Evolutionary conservation across 1,140 invertebrate species (phyloP), one percentile per base, ranked within the genome.

Genomic region (Eumeta japonica): DNA sequence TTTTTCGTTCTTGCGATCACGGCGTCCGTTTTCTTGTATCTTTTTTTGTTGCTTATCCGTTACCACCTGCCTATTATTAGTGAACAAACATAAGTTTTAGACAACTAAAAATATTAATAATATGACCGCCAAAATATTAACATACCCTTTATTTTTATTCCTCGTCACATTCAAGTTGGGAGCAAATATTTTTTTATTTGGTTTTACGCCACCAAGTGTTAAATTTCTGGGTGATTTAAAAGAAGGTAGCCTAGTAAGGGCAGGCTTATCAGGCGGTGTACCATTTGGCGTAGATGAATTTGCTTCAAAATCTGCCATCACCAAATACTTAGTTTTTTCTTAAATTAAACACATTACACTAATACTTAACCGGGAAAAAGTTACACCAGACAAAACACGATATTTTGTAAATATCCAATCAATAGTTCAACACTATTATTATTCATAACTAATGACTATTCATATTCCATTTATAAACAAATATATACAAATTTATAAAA

Each of bases 191-290:
- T 76, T 76, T 52, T 74, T 77, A 39, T 64, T 62, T 3, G 60
- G 57, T 50, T 75, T 75, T 16, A 50, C 52, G 16, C 55, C 60
- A 19, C 78, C 78, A 1, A 81, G 51, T 0, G 76, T 75, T 5
- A 81, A 55, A 42, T 81, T 79, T 33, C 79, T 55, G 0, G 78
- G 75, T 12, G 76, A 58, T 34, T 78, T 79, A 28, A 78, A 63
- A 1, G 76, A n/a, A n/a, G n/a, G n/a, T n/a, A n/a, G n/a, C n/a
- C n/a, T n/a, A n/a, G n/a, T n/a, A n/a, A 75, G 10, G 74, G 53
- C 24, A 78, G 50, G 37, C 75, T 61, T 31, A 62, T 57, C 35
- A 70, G 47, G 16, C 65, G 58, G 27, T 63, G 58, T 1, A 3
- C 63, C 60, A 46, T 70, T 71, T 5, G 52, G 20, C 37, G 50